phyloP scores from a whole-genome alignment of 1,140 invertebrate genomes.

The Ruditapes philippinarum region DNA sequence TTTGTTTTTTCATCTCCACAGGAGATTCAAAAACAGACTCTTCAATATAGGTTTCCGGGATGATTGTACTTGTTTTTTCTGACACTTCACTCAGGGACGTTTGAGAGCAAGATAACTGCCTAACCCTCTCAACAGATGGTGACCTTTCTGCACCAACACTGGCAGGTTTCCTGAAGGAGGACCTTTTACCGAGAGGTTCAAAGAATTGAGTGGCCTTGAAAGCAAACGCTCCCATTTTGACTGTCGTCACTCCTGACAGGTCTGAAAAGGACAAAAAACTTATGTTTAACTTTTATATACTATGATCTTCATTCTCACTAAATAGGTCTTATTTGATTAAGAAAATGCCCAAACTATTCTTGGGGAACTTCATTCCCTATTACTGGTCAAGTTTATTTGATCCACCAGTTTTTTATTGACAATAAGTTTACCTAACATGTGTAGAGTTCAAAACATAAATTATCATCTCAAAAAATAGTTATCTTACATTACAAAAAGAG shows the following conservation, averaged over 20 bases:
- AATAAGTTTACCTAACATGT: no score
- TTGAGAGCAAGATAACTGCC: slow-evolving; percentile 6
- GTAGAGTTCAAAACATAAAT: no score
- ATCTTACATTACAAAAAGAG: no score
- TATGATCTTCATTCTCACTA: no score
- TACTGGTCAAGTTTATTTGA: no score
- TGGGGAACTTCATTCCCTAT: no score
- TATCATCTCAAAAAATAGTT: no score
- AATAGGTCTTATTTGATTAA: no score
- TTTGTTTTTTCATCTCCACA: slow-evolving; percentile 48
- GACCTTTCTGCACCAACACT: slow-evolving; percentile 42
- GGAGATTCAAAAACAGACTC: slow-evolving; percentile 14
- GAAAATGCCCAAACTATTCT: no score
- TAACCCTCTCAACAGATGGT: slow-evolving; percentile 53
- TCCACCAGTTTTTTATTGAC: no score
- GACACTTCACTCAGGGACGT: slow-evolving; percentile 28
- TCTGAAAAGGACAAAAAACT: no score
- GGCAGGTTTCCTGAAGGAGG: slow-evolving; percentile 68
- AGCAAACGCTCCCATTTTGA: slow-evolving; percentile 79
- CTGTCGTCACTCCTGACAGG: slow-evolving; percentile 72
- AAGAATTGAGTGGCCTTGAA: slow-evolving; percentile 81
- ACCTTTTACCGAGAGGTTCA: slow-evolving; percentile 80
- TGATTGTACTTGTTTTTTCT: slow-evolving; percentile 27
- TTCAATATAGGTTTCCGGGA: slow-evolving; percentile 34
- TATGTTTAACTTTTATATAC: no score